Percentiles rank a stretch among this genome's conserved stretches.
Conservation (phyloP, 2,888 invertebrate genomes). For the Andrena trimmerana region DNA sequence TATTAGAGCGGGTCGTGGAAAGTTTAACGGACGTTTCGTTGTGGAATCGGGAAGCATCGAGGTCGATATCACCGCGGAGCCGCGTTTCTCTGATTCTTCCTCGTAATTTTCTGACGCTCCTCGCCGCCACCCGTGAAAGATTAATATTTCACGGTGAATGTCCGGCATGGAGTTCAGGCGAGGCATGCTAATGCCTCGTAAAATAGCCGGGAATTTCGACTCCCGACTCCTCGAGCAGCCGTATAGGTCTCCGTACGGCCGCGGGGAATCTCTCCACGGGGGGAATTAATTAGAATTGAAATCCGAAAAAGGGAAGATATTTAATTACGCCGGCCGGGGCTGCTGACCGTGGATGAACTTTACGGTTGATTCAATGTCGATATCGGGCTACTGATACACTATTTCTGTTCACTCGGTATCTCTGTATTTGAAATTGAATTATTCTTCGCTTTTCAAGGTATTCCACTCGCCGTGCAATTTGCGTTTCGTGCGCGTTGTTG, state of each 20-base stretch:
- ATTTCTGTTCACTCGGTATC: not conserved
- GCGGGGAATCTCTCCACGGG: slow-evolving; percentile 14
- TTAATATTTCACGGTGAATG: slow-evolving; percentile 45
- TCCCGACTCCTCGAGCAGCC: not conserved
- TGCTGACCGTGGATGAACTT: slow-evolving; percentile 44
- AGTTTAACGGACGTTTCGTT: slow-evolving; percentile 29
- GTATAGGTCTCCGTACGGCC: slow-evolving; percentile 7
- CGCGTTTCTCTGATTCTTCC: slow-evolving; percentile 6
- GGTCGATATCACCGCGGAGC: slow-evolving; percentile 20
- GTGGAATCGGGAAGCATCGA: slow-evolving; percentile 7
- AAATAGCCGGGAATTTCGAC: slow-evolving; percentile 37
- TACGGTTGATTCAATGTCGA: slow-evolving; percentile 15
- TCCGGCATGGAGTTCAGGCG: slow-evolving; percentile 19
- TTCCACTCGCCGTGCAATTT: not conserved
- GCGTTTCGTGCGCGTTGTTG: not conserved
- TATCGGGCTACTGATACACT: slow-evolving; percentile 7
- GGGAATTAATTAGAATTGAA: slow-evolving; percentile 38
- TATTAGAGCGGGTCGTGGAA: not conserved
- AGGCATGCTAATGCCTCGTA: slow-evolving; percentile 42
- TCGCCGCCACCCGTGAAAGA: slow-evolving; percentile 23
- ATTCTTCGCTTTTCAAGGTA: not conserved
- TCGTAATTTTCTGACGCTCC: slow-evolving; percentile 24
- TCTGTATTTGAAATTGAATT: slow-evolving; percentile 11
- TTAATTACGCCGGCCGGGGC: slow-evolving; percentile 36
- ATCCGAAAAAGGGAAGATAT: slow-evolving; percentile 14